These are phyloP conservation scores for Callinectes sapidus DNA, from an alignment of 2,888 invertebrate genomes.

Conservation along the genomic window DNA sequence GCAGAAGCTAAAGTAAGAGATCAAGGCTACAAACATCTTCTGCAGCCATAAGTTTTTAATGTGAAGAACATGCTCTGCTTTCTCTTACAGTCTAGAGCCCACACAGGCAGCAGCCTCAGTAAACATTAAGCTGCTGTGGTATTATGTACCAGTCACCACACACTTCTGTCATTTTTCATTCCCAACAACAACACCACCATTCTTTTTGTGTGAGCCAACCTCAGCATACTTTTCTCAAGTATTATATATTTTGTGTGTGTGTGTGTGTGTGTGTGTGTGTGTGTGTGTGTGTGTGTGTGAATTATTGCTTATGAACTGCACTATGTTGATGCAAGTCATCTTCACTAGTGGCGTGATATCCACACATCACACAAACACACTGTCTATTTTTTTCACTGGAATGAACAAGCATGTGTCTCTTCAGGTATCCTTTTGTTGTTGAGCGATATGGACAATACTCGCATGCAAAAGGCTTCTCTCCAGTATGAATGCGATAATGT, in stretches of 20 bases:
- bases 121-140: too few species aligned
- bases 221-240: too few species aligned
- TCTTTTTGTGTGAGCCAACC: too few species aligned
- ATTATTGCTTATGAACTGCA: slow-evolving; percentile 47
- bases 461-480: slow-evolving; percentile 55
- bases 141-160: too few species aligned
- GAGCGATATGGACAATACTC: slow-evolving; percentile 49
- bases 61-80: too few species aligned
- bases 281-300: not conserved
- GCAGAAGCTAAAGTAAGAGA: too few species aligned
- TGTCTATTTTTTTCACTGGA: not conserved
- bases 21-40: too few species aligned
- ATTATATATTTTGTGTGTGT: not conserved
- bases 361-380: slow-evolving; percentile 36
- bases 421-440: slow-evolving; percentile 50
- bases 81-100: too few species aligned
- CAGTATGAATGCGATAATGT: slow-evolving; percentile 54
- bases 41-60: not conserved
- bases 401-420: slow-evolving; percentile 44
- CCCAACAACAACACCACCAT: too few species aligned
- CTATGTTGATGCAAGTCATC: slow-evolving; percentile 13
- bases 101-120: too few species aligned
- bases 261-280: not conserved
- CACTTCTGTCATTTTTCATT: too few species aligned
- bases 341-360: slow-evolving; percentile 22